A percentile compares a stretch with the other conserved stretches of the same genome.
These are phyloP conservation scores for Thymallus thymallus DNA, from an alignment of 2,113 vertebrate genomes.

Conservation along the genomic window DNA sequence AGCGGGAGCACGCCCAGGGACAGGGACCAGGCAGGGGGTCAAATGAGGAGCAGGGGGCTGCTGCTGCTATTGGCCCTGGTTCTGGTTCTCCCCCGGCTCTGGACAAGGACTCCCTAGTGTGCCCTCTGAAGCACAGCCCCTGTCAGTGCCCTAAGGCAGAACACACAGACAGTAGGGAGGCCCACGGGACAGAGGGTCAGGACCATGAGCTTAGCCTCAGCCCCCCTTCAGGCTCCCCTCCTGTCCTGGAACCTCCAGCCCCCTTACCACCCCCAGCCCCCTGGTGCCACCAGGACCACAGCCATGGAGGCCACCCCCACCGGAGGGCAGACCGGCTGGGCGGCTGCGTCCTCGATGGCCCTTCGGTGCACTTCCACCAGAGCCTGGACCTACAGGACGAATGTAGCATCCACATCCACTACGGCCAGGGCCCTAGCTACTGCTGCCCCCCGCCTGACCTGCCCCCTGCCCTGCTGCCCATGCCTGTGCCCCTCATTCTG, in stretches of 20 bases:
- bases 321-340: constrained; percentile 73
- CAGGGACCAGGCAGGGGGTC: constrained; percentile 65
- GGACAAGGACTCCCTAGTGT: constrained; percentile 67
- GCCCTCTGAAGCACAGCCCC: constrained; percentile 58
- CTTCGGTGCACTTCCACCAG: constrained; percentile 74
- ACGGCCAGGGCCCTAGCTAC: constrained; percentile 66
- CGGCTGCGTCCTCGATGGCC: constrained; percentile 69
- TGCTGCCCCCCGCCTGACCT: constrained; percentile 77
- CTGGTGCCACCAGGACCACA: constrained; percentile 73
- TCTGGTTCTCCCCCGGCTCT: constrained; percentile 33
- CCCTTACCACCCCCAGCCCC: constrained; percentile 60
- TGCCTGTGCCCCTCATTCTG: constrained; percentile 77
- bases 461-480: constrained; percentile 75
- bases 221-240: constrained; percentile 40
- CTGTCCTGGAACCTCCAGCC: constrained; percentile 48
- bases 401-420: constrained; percentile 72
- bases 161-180: constrained; percentile 42
- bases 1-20: constrained; percentile 48
- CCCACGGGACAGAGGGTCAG: constrained; percentile 54
- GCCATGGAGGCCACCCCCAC: constrained; percentile 74
- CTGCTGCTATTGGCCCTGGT: constrained; percentile 29
- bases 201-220: constrained; percentile 51
- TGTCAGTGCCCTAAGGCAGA: constrained; percentile 69
- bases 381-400: constrained; percentile 74
- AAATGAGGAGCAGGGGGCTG: constrained; percentile 68